A percentile compares a stretch with the other conserved stretches of the same genome.
These are phyloP conservation scores for Tetragonula carbonaria DNA, from an alignment of 2,888 invertebrate genomes.

Conservation along the genomic window DNA sequence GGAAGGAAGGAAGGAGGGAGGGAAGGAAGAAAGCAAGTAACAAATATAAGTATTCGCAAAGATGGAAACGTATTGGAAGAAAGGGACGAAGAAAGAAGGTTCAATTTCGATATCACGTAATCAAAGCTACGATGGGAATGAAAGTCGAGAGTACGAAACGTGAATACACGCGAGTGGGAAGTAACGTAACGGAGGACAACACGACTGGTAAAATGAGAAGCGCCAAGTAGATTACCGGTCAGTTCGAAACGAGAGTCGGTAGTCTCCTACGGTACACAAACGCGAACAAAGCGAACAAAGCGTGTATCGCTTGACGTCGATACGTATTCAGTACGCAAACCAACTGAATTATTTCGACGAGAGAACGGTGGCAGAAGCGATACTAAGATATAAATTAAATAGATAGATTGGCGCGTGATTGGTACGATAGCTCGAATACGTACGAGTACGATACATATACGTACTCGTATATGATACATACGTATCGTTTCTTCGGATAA, in stretches of 20 bases:
- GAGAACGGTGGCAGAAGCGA: not conserved
- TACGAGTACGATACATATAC: no score
- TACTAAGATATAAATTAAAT: not conserved
- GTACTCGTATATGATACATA: not conserved
- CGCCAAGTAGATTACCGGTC: constrained; percentile 30
- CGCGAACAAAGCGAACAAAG: not conserved
- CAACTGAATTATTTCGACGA: not conserved
- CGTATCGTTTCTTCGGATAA: not conserved
- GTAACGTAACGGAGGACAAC: constrained; percentile 45
- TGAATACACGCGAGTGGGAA: constrained; percentile 21
- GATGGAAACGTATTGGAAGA: no score
- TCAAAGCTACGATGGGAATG: constrained; percentile 2
- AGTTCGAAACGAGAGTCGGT: constrained; percentile 32
- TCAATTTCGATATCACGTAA: not conserved
- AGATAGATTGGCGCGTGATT: not conserved
- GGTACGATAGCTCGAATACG: not conserved
- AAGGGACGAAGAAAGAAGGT: not conserved
- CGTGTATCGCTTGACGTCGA: not conserved
- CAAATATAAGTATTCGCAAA: no score
- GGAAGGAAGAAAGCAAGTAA: no score
- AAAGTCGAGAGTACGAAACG: not conserved
- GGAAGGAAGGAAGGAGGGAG: no score
- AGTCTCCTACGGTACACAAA: constrained; percentile 1
- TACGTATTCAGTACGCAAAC: not conserved
- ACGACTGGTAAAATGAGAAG: constrained; percentile 37